Conservation (phyloP, 2,797 vertebrate species). For the Sibirionetta formosa region DNA sequence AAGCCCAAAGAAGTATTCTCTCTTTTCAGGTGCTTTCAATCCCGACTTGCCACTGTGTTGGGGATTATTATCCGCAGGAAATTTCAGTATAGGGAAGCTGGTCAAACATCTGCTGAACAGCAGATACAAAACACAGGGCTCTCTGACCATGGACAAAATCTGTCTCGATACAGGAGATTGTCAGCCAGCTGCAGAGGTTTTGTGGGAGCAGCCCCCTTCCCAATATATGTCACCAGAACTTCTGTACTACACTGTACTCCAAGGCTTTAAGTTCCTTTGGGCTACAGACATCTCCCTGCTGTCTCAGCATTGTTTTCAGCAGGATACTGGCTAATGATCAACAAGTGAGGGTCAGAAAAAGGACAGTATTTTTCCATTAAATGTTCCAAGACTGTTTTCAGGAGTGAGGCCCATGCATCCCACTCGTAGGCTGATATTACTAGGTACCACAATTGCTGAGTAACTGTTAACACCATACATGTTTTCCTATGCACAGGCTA, state of each 20-base stretch:
- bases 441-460: background rate
- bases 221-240: background rate
- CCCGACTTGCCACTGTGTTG: background rate
- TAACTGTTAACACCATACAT: background rate
- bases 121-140: background rate
- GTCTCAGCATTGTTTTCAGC: background rate
- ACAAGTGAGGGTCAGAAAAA: background rate
- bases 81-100: background rate
- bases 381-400: background rate
- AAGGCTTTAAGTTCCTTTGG: background rate
- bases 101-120: constrained; percentile 28
- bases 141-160: background rate
- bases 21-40: background rate
- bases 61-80: constrained; percentile 24
- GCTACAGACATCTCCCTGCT: background rate
- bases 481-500: background rate
- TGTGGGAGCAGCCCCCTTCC: background rate
- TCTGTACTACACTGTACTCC: background rate
- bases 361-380: constrained; percentile 12
- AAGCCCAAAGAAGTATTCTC: constrained; percentile 10
- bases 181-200: background rate
- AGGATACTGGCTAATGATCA: background rate
- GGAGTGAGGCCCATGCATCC: background rate
- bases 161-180: background rate
- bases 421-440: background rate